Conservation (phyloP, 2,113 vertebrate genomes). For the Myiozetetes cayanensis region DNA sequence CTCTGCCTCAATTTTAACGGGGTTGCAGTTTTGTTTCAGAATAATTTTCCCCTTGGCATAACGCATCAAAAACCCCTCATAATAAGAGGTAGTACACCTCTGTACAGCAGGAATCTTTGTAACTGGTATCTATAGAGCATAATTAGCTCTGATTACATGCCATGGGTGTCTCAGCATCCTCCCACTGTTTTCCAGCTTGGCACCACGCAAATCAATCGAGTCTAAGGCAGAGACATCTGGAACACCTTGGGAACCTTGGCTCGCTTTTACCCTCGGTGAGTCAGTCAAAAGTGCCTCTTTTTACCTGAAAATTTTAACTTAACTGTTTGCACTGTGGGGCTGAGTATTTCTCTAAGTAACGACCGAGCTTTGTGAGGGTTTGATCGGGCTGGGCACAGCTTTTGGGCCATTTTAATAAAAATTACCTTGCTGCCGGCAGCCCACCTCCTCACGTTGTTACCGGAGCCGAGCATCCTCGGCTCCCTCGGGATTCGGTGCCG, state of each 20-base stretch:
- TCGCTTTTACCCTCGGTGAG: neutral
- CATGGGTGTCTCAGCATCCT: neutral
- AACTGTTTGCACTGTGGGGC: rapidly evolving
- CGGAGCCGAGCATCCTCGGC: no score
- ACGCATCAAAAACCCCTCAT: rapidly evolving
- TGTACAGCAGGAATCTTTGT: neutral
- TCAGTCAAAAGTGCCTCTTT: neutral
- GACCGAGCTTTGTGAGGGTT: rapidly evolving
- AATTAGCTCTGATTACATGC: neutral
- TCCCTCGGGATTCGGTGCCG: no score
- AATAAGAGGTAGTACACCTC: neutral
- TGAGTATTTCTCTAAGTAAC: rapidly evolving
- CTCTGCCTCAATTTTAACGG: neutral
- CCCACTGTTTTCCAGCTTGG: neutral
- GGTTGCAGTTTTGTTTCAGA: neutral
- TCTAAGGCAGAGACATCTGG: neutral
- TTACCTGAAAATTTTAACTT: neutral
- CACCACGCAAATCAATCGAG: neutral
- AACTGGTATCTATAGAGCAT: neutral
- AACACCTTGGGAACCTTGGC: neutral
- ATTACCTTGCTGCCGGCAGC: neutral
- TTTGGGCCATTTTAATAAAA: neutral
- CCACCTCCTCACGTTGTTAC: neutral
- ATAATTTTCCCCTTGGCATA: neutral
- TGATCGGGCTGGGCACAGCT: rapidly evolving